phyloP scores from a whole-genome alignment of 1,140 invertebrate species.

The Octopus bimaculoides region DNA sequence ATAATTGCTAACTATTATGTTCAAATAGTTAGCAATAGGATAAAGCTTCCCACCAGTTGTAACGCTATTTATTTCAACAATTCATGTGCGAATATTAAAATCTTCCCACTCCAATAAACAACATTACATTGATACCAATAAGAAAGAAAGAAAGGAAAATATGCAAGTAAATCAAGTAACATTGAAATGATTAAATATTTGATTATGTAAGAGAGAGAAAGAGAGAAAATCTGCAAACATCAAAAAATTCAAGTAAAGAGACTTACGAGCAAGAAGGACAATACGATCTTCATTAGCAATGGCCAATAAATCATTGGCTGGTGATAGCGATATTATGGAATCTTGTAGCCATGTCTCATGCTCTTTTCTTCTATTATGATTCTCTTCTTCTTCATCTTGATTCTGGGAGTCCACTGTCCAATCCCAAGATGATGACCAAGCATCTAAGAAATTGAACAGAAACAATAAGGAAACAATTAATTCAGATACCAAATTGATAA shows the following conservation, averaged over 20 bases:
- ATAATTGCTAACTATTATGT: no score
- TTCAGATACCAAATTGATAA: no score
- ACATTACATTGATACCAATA: no score
- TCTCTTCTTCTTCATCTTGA: slow-evolving; percentile 24
- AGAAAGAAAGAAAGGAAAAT: no score
- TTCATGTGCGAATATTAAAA: no score
- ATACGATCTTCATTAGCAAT: slow-evolving; percentile 68
- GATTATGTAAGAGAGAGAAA: not conserved
- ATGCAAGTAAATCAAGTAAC: not conserved
- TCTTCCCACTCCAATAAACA: no score
- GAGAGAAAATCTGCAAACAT: not conserved
- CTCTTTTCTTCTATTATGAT: slow-evolving; percentile 22
- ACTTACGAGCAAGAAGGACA: slow-evolving; percentile 68
- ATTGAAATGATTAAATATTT: not conserved
- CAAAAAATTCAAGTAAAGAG: not conserved
- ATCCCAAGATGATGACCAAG: slow-evolving; percentile 47
- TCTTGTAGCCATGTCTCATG: slow-evolving; percentile 67
- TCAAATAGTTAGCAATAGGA: no score
- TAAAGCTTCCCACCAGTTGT: no score
- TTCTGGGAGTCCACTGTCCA: slow-evolving; percentile 35
- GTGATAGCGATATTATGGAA: slow-evolving; percentile 71
- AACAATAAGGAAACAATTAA: no score
- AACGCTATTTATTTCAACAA: no score
- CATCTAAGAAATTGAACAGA: slow-evolving; percentile 22
- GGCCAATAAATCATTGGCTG: slow-evolving; percentile 70